Conservation (phyloP, 2,113 vertebrate genomes). For the Neogale vison region DNA sequence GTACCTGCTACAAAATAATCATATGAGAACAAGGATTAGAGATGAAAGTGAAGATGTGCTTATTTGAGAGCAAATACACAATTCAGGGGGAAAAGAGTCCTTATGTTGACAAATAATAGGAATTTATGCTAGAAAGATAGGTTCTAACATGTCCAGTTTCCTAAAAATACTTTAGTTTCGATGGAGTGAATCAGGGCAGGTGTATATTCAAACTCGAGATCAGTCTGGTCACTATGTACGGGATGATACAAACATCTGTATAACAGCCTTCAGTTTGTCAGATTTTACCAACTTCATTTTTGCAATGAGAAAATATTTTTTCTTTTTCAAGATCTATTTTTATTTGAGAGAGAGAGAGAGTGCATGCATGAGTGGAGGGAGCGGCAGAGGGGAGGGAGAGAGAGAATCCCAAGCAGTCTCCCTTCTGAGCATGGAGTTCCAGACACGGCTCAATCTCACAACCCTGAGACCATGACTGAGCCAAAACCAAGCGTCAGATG, state of each 20-base stretch:
- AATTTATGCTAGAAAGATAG: neutral
- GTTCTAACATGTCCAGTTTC: neutral
- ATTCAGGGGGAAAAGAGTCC: neutral
- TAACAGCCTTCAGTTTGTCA: neutral
- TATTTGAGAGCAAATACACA: neutral
- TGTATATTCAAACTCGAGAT: neutral
- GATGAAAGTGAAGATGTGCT: neutral
- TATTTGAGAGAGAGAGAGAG: neutral
- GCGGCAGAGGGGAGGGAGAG: neutral
- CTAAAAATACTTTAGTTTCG: neutral
- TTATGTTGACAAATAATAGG: neutral
- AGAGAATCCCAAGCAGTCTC: neutral
- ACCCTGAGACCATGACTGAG: neutral
- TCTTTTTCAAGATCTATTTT: neutral
- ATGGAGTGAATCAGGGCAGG: neutral
- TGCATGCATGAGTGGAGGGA: neutral
- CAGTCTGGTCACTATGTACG: neutral
- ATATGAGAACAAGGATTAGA: neutral
- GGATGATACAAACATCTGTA: neutral
- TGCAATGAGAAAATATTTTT: neutral
- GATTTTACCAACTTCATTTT: neutral
- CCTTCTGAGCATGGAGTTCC: neutral
- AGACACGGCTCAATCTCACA: neutral
- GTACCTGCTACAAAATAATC: neutral
- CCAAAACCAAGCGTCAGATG: neutral